Evolutionary conservation across 2,113 vertebrate genomes (phyloP), one percentile per base, ranked within the genome.

Genomic region (Nicator chloris): DNA sequence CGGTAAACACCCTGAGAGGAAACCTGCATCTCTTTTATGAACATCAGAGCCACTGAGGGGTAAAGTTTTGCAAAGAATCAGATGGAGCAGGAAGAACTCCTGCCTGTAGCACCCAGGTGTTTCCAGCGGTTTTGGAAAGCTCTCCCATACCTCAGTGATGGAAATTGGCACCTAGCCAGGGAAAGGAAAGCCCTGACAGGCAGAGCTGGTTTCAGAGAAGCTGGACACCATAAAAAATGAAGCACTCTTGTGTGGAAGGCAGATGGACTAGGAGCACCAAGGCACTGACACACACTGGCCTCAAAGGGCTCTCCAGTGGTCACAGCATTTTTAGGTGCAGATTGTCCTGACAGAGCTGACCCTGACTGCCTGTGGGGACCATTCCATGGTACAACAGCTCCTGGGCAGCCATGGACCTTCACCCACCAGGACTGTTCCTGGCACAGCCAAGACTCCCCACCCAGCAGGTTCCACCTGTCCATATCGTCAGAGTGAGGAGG

Each of bases 401-500:
- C 42, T 30, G 18, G 61, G 54, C 59, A 44, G 44, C 50, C 17
- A 7, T 2, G 20, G 24, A 31, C 31, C 63, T 60, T 73, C 49
- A 7, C 3, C 24, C 30, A 24, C 11, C 21, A 21, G 30, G 5
- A 37, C n/a, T 22, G n/a, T 1, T 35, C 51, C 39, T 20, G 40
- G 66, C 72, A 47, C 2, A 4, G 73, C 30, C 31, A 2, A 13
- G 35, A 31, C 23, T 88, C 24, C 75, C 10, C 7, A 27, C 28
- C 9, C 10, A 1, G 35, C 3, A 1, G 18, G 30, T 75, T 35
- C 50, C 22, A 18, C 26, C 27, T 30, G 35, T 68, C 72, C 30
- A 4, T 4, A 20, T 27, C 16, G 56, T 35, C 0, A 0, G 60
- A 19, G 37, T 5, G 0, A 61, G 47, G 23, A 40, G 63, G 26